Conservation (phyloP, 1,140 invertebrate genomes). For the Tribolium castaneum region DNA sequence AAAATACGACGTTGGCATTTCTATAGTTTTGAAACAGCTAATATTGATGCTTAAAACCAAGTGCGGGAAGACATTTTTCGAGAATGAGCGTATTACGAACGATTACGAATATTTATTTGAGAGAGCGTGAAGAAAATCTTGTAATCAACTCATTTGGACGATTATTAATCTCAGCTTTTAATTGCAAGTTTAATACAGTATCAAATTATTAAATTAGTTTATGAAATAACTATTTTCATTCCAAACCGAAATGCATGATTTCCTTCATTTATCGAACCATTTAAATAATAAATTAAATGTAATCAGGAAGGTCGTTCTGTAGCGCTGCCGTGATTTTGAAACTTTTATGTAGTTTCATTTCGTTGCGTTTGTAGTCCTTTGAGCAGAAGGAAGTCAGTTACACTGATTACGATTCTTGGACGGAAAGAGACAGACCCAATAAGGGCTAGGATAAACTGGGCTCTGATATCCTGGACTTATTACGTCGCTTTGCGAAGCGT, state of each 20-base stretch:
- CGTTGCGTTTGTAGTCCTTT: conserved; percentile 29
- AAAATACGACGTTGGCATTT: too few relatives aligned
- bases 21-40: too few relatives aligned
- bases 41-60: too few relatives aligned
- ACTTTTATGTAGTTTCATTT: conserved; percentile 41
- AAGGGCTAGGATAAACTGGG: conserved; percentile 43
- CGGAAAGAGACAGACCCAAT: conserved; percentile 40
- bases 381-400: conserved; percentile 28
- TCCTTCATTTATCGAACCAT: background rate
- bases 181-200: too few relatives aligned
- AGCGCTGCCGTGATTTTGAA: conserved; percentile 5
- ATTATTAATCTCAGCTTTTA: too few relatives aligned
- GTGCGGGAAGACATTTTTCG: too few relatives aligned
- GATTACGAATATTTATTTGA: too few relatives aligned
- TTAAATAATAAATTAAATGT: conserved; percentile 29
- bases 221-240: too few relatives aligned
- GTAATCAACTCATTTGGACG: too few relatives aligned
- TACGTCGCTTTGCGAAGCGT: conserved; percentile 45
- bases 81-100: too few relatives aligned
- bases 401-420: conserved; percentile 40
- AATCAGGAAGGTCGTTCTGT: conserved; percentile 4
- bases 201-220: too few relatives aligned
- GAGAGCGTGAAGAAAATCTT: too few relatives aligned
- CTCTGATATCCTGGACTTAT: conserved; percentile 45
- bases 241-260: background rate